These are phyloP conservation scores for Athene cunicularia DNA, from an alignment of 2,113 vertebrate species.

Conservation along the genomic window DNA sequence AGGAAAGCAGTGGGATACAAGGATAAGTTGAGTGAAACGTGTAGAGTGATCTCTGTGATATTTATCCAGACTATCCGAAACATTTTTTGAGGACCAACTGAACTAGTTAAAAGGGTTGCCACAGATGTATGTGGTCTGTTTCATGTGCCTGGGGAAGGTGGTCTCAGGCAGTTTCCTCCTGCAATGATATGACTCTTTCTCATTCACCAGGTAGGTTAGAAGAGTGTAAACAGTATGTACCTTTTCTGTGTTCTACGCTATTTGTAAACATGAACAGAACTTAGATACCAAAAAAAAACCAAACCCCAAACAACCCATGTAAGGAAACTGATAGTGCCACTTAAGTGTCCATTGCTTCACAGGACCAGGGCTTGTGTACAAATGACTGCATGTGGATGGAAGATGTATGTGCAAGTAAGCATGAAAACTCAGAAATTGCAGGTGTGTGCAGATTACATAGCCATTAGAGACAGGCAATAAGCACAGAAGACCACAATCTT, in stretches of 20 bases:
- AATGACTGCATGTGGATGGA: neutral
- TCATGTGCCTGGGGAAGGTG: neutral
- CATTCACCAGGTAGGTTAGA: neutral
- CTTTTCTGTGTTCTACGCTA: neutral
- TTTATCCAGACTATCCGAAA: neutral
- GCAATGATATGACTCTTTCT: neutral
- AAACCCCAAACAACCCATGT: too few species aligned
- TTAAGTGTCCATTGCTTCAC: neutral
- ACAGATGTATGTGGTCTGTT: neutral
- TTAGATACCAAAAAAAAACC: fast-evolving
- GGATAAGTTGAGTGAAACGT: neutral
- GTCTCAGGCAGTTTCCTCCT: neutral
- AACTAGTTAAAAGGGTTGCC: neutral
- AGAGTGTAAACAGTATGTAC: neutral
- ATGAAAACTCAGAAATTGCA: neutral
- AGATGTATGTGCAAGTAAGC: neutral
- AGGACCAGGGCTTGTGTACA: neutral
- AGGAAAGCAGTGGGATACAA: neutral
- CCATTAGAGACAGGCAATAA: neutral
- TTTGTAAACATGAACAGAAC: neutral
- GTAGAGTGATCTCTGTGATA: neutral
- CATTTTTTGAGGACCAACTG: neutral
- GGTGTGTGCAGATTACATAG: neutral
- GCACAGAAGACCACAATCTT: fast-evolving
- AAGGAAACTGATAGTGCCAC: neutral